Conservation (phyloP, 2,113 vertebrate genomes). For the Bostrychus sinensis region DNA sequence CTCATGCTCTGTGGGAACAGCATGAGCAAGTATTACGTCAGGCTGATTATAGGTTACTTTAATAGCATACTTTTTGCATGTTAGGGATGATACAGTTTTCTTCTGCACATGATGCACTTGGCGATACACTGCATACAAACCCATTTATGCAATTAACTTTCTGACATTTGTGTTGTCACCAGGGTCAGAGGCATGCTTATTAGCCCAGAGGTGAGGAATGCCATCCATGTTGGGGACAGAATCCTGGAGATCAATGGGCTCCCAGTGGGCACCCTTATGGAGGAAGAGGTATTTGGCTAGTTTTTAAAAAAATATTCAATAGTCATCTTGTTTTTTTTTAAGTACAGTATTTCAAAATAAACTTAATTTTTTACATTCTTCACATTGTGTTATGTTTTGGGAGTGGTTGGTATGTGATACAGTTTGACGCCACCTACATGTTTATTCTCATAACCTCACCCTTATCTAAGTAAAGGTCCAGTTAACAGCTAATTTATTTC, state of each 20-base stretch:
- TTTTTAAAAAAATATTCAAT: background rate
- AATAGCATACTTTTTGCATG: slow-evolving; percentile 7
- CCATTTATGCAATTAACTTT: background rate
- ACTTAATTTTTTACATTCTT: slow-evolving; percentile 40
- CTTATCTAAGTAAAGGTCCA: slow-evolving; percentile 7
- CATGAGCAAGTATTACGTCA: slow-evolving; percentile 45
- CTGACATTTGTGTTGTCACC: slow-evolving; percentile 17
- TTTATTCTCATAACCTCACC: slow-evolving; percentile 35
- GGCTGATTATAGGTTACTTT: slow-evolving; percentile 40
- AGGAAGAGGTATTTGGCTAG: slow-evolving; percentile 84
- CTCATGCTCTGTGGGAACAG: background rate
- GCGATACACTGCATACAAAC: background rate
- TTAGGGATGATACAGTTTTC: background rate
- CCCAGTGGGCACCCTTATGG: slow-evolving; percentile 85
- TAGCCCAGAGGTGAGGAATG: slow-evolving; percentile 90
- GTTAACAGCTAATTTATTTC: slow-evolving; percentile 20
- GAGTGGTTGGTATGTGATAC: slow-evolving; percentile 48
- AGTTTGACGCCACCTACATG: slow-evolving; percentile 22
- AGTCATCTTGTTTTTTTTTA: background rate
- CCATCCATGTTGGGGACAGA: slow-evolving; percentile 93
- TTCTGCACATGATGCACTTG: background rate
- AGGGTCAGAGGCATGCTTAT: slow-evolving; percentile 94
- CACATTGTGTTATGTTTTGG: slow-evolving; percentile 44
- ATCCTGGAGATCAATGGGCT: slow-evolving; percentile 96
- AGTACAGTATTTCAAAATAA: background rate